Conservation (phyloP, 2,113 vertebrate species). For the Carollia perspicillata region DNA sequence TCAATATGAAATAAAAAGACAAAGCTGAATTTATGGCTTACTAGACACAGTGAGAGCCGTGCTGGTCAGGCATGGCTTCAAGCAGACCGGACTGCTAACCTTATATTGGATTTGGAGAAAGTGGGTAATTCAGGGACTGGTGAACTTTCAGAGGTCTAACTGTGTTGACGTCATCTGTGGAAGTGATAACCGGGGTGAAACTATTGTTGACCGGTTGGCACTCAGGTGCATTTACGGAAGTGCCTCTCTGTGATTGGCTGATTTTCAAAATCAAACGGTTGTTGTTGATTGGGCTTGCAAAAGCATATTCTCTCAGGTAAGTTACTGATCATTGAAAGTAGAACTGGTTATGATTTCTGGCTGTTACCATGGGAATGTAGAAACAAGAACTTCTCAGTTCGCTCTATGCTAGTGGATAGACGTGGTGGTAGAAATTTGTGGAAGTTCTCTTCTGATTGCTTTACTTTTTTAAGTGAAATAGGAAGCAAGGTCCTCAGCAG, state of each 20-base stretch:
- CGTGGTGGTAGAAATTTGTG: background rate
- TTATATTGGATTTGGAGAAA: background rate
- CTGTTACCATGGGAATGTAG: background rate
- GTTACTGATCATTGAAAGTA: background rate
- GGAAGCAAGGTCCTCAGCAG: background rate
- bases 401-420: background rate
- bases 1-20: background rate
- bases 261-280: background rate
- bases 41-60: background rate
- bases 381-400: slow-evolving; percentile 6
- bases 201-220: background rate
- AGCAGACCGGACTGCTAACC: background rate
- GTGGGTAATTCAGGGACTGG: background rate
- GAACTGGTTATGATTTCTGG: slow-evolving; percentile 18
- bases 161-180: background rate
- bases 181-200: background rate
- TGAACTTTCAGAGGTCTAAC: background rate
- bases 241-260: background rate
- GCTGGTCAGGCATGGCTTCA: background rate
- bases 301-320: background rate
- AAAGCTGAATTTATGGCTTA: background rate
- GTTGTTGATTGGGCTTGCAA: background rate
- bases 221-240: background rate
- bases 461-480: background rate
- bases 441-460: background rate